A percentile compares a stretch with the other conserved stretches of the same genome.
Conservation (phyloP, 2,113 vertebrate genomes). For the Rattus rattus region DNA sequence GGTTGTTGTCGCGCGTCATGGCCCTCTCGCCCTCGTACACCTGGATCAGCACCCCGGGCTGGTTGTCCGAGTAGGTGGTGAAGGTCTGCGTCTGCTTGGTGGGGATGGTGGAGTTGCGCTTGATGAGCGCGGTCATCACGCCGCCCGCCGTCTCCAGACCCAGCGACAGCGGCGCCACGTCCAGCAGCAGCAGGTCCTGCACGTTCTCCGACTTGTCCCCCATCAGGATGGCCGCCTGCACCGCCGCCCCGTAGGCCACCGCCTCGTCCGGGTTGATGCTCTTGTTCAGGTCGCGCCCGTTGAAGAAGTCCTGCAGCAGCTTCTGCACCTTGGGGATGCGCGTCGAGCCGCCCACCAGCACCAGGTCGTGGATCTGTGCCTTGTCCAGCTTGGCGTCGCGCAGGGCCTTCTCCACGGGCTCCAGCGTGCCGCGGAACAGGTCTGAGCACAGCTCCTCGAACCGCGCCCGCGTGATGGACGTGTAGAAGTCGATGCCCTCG, state of each 20-base stretch:
- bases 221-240: conserved; percentile 94
- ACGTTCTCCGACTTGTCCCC: conserved; percentile 96
- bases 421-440: conserved; percentile 92
- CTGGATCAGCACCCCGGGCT: conserved; percentile 94
- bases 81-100: conserved; percentile 96
- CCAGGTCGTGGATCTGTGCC: conserved; percentile 92
- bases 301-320: conserved; percentile 94
- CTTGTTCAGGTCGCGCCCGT: conserved; percentile 94
- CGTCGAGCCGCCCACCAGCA: conserved; percentile 95
- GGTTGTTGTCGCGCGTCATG: conserved; percentile 95
- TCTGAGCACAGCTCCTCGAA: conserved; percentile 95
- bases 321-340: conserved; percentile 96
- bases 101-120: conserved; percentile 96
- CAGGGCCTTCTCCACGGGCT: conserved; percentile 94
- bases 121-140: conserved; percentile 95
- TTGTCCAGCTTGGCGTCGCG: conserved; percentile 94
- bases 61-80: conserved; percentile 95
- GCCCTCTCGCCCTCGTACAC: conserved; percentile 94
- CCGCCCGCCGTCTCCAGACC: conserved; percentile 95
- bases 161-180: conserved; percentile 93
- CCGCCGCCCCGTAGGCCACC: conserved; percentile 94
- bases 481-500: conserved; percentile 94
- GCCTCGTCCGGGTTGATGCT: conserved; percentile 96
- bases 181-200: conserved; percentile 93
- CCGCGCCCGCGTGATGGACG: conserved; percentile 93